Evolutionary conservation across 2,797 vertebrate genomes (phyloP), one percentile per base, ranked within the genome.

Genomic region (Chaetophractus vellerosus): DNA sequence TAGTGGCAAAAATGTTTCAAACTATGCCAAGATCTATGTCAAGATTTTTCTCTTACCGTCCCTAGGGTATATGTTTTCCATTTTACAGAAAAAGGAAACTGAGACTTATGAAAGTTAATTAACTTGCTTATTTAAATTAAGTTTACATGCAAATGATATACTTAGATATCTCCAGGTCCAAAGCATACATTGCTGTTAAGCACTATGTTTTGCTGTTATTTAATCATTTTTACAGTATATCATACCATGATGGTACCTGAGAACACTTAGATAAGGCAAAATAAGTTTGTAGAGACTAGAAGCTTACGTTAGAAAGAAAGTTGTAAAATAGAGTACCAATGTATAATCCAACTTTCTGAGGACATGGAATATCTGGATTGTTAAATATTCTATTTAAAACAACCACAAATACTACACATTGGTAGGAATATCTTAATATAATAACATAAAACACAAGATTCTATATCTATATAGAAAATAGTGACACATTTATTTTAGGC

Each of bases 331-430:
- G 52, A 55, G 18, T 15, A n/a, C 14, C 14, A 66, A n/a, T 63
- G 28, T 88, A 72, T 74, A 50, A 85, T 78, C 23, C 41, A 83
- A 82, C 14, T 21, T 7, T 87, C 26, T 86, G 18, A 68, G 4
- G 3, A 38, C 93, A 63, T 72, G 45, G 5, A 8, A 79, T 48
- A 72, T 68, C 61, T 78, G 18, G 10, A 57, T 59, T 84, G 6
- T 78, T 90, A 57, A 93, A 55, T 55, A 55, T 55, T 80, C 45
- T 83, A 7, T 83, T 93, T 48, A 78, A 85, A 96, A 75, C 57
- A 80, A 93, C 79, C 92, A 41, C 2, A 61, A 75, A 9, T 45
- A 33, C 48, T 84, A 31, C 14, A 45, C 11, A 76, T 63, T 80
- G 3, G 15, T 69, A 89, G 2, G 33, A 2, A 74, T 81, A 84